phyloP scores from a whole-genome alignment of 2,113 vertebrate species.

The Tringa solitaria region DNA sequence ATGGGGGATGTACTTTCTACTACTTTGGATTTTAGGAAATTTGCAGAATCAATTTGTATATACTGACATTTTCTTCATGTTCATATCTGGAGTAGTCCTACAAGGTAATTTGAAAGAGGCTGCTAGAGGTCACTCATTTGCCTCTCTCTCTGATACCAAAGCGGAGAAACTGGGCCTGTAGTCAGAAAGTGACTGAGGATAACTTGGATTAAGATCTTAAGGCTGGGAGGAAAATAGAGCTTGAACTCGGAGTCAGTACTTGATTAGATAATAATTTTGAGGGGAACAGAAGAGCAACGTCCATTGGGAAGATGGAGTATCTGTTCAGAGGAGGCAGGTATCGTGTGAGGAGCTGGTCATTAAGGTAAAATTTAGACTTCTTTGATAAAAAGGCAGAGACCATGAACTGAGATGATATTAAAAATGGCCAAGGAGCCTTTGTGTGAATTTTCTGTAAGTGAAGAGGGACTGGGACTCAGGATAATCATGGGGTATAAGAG shows the following conservation, averaged over 20 bases:
- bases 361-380: background rate
- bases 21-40: background rate
- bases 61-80: background rate
- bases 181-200: background rate
- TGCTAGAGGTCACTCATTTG: background rate
- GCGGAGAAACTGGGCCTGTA: background rate
- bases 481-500: background rate
- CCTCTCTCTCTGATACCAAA: background rate
- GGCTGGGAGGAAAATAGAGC: background rate
- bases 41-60: background rate
- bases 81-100: background rate
- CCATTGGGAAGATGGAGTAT: background rate
- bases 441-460: background rate
- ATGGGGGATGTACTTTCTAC: background rate
- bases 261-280: background rate
- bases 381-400: background rate
- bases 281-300: background rate
- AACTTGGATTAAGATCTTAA: background rate
- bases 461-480: background rate
- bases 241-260: background rate
- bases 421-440: background rate
- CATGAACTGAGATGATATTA: background rate
- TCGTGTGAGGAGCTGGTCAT: background rate
- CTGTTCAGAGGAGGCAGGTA: background rate
- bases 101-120: background rate